Percentiles rank a stretch among this genome's conserved stretches.
phyloP scores from a whole-genome alignment of 53 echinoderm and acorn worm species.

The Temnopleurus reevesii region DNA sequence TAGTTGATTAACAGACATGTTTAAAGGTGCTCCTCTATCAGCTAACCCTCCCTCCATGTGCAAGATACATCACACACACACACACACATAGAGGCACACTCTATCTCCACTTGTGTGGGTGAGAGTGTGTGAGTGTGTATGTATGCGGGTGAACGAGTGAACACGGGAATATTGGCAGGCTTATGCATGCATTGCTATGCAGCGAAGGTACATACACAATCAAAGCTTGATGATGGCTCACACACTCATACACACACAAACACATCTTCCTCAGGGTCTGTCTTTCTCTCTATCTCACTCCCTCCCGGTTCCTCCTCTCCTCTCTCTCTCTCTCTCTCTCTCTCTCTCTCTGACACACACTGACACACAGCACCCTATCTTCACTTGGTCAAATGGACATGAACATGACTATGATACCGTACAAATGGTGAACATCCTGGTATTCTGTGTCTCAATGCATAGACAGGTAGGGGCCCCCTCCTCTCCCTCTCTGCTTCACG shows the following conservation, averaged over 20 bases:
- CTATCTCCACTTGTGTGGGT: constrained; percentile 17
- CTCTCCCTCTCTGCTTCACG: neutral
- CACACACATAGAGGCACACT: constrained; percentile 13
- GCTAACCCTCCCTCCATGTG: constrained; percentile 25
- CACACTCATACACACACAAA: constrained; percentile 60
- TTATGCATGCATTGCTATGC: constrained; percentile 58
- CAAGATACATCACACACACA: constrained; percentile 10
- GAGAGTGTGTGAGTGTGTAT: constrained; percentile 32
- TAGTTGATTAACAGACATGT: constrained; percentile 42
- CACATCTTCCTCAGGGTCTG: neutral
- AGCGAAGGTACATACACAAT: neutral
- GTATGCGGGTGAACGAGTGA: neutral
- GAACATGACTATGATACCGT: constrained; percentile 30
- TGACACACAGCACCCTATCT: constrained; percentile 32
- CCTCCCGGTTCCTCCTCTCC: neutral
- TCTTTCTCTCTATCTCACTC: neutral
- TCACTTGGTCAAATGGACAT: constrained; percentile 29
- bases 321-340: neutral
- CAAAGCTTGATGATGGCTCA: neutral
- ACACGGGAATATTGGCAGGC: constrained; percentile 33
- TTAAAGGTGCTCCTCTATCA: constrained; percentile 32
- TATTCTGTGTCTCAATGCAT: constrained; percentile 38
- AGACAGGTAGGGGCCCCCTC: constrained; percentile 36
- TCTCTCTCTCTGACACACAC: constrained; percentile 38
- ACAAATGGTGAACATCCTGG: constrained; percentile 20